Percentiles rank a stretch among this genome's conserved stretches.
Evolutionary conservation across 2,888 invertebrate species (phyloP).

Genomic region (Drosophila ezoana): DNA sequence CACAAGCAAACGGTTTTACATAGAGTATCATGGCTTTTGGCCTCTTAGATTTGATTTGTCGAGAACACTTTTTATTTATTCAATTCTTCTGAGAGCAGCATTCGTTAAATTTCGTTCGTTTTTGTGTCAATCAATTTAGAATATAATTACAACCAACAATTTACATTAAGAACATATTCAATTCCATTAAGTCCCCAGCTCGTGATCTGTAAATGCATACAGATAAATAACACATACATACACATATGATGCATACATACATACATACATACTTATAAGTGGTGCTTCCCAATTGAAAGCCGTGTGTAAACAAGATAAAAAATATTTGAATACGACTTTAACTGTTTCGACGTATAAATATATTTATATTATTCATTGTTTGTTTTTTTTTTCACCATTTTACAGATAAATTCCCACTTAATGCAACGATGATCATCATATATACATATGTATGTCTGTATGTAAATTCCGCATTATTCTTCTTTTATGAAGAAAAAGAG

Average conservation of each 20-base stretch:
- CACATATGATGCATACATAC: not conserved
- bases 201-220: not conserved
- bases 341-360: not conserved
- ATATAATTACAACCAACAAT: not conserved
- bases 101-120: conserved; percentile 3
- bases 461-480: not conserved
- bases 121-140: not conserved
- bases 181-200: not conserved
- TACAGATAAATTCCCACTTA: not conserved
- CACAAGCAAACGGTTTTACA: not conserved
- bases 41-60: conserved; percentile 1
- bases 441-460: not conserved
- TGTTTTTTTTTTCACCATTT: not conserved
- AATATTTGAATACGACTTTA: not conserved
- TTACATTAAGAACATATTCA: not conserved
- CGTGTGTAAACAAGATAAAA: conserved; percentile 4
- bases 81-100: not conserved
- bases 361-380: not conserved
- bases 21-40: not conserved
- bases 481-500: not conserved
- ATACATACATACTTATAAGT: not conserved
- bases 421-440: not conserved
- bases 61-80: not conserved
- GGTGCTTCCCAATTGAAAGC: conserved; percentile 1
- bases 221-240: conserved; percentile 1